phyloP scores from a whole-genome alignment of 2,113 vertebrate species.

The Xenopus laevis region DNA sequence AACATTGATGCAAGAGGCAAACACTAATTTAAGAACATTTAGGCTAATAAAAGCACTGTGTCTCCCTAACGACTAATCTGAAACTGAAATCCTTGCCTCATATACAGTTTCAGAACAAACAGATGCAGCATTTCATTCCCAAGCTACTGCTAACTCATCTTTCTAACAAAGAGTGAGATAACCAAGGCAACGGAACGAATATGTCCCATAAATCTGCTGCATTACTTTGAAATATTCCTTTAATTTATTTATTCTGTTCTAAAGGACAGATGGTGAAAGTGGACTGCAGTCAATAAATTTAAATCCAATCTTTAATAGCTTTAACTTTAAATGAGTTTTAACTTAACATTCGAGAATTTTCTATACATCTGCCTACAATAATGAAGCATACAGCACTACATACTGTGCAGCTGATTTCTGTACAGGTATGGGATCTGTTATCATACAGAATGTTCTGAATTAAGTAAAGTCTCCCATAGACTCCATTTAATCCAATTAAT shows the following conservation, averaged over 20 bases:
- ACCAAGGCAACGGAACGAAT: background rate
- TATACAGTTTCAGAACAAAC: slow-evolving; percentile 23
- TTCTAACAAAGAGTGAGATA: slow-evolving; percentile 4
- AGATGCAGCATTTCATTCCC: slow-evolving; percentile 19
- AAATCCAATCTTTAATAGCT: background rate
- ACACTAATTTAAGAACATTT: slow-evolving; percentile 22
- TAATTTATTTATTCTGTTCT: background rate
- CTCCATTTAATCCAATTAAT: too few relatives aligned
- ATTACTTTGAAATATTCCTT: slow-evolving; percentile 15
- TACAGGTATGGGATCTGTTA: too few relatives aligned
- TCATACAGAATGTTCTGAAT: too few relatives aligned
- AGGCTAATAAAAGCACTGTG: slow-evolving; percentile 18
- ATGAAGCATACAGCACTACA: too few relatives aligned
- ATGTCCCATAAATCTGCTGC: slow-evolving; percentile 11
- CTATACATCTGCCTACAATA: too few relatives aligned
- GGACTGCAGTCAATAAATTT: slow-evolving; percentile 3
- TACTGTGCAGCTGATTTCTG: too few relatives aligned
- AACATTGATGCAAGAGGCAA: slow-evolving; percentile 6
- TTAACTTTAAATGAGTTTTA: background rate
- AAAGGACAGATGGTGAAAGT: slow-evolving; percentile 7
- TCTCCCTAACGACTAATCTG: slow-evolving; percentile 10
- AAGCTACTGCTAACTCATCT: slow-evolving; percentile 6
- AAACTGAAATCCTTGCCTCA: slow-evolving; percentile 21
- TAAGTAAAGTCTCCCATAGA: too few relatives aligned
- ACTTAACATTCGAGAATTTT: too few relatives aligned